These are phyloP conservation scores for Tachina fera DNA, from an alignment of 2,888 invertebrate species.

Conservation along the genomic window DNA sequence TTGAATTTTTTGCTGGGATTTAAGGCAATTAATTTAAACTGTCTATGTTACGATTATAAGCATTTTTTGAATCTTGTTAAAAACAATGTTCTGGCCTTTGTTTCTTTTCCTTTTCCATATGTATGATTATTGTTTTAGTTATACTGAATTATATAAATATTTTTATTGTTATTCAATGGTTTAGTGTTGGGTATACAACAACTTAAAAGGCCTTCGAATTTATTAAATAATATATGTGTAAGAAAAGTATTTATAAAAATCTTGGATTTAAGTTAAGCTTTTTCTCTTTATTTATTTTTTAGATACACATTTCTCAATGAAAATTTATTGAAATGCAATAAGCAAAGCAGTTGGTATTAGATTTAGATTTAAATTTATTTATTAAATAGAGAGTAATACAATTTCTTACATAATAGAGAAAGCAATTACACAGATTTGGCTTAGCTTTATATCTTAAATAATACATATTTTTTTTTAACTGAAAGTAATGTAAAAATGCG, in stretches of 20 bases:
- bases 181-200: slow-evolving; percentile 1
- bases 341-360: too few species aligned
- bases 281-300: background rate
- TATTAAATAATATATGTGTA: background rate
- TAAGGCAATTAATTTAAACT: slow-evolving; percentile 65
- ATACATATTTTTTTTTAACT: too few species aligned
- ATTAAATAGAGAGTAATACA: too few species aligned
- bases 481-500: too few species aligned
- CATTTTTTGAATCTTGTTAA: slow-evolving; percentile 58
- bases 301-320: too few species aligned
- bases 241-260: too few species aligned
- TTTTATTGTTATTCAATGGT: slow-evolving; percentile 40
- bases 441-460: too few species aligned
- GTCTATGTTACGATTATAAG: slow-evolving; percentile 66
- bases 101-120: background rate
- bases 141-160: slow-evolving; percentile 6
- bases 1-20: too few species aligned
- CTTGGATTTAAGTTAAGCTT: background rate
- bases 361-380: too few species aligned
- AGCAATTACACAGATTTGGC: too few species aligned
- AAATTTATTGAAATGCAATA: too few species aligned
- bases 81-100: slow-evolving; percentile 31
- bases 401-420: too few species aligned
- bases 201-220: background rate
- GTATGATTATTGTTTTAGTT: slow-evolving; percentile 2